Percentiles rank a stretch among this genome's conserved stretches.
Conservation (phyloP, 2,113 vertebrate species). For the Trematocara zebra region DNA sequence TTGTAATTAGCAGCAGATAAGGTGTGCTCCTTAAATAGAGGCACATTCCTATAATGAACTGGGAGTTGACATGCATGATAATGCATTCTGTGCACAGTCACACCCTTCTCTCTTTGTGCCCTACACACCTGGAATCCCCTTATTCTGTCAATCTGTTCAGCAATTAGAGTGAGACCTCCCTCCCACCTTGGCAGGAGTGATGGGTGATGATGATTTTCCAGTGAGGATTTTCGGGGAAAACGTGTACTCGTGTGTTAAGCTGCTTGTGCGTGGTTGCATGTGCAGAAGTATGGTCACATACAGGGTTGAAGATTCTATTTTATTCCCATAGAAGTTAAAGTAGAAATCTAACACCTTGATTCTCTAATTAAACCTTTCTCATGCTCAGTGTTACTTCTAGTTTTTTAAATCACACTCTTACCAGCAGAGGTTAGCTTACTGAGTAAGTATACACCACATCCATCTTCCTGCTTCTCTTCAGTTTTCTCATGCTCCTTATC, state of each 20-base stretch:
- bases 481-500: background rate
- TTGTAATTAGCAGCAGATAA: slow-evolving; percentile 7
- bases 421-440: slow-evolving; percentile 1
- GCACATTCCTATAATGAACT: slow-evolving; percentile 15
- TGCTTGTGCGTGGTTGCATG: background rate
- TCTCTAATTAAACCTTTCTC: slow-evolving; percentile 19
- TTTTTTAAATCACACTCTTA: slow-evolving; percentile 10
- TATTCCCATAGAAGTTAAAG: background rate
- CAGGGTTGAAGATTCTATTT: background rate
- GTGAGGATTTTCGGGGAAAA: background rate
- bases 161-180: slow-evolving; percentile 29
- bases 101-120: slow-evolving; percentile 5
- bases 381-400: background rate
- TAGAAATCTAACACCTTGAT: background rate
- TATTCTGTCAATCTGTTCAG: slow-evolving; percentile 32
- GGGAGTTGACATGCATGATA: slow-evolving; percentile 27
- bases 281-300: background rate
- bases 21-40: background rate
- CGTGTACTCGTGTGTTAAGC: background rate
- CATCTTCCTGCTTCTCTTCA: background rate
- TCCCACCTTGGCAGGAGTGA: background rate
- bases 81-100: slow-evolving; percentile 24
- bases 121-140: background rate
- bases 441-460: background rate
- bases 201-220: background rate